These are phyloP conservation scores for Hypomecis atomaria DNA, from an alignment of 2,888 invertebrate genomes.

Conservation along the genomic window DNA sequence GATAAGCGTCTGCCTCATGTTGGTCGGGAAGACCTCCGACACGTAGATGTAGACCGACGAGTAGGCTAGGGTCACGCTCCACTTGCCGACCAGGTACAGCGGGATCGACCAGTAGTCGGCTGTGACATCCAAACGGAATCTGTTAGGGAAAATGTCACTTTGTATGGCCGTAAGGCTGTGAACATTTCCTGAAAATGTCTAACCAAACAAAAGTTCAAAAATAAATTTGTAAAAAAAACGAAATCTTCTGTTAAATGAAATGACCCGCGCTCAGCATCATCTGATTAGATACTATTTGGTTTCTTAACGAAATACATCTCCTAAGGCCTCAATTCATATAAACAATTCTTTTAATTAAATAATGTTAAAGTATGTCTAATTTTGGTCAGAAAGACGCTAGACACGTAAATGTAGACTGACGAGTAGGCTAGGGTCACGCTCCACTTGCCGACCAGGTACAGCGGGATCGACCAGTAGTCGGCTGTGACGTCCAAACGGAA, in stretches of 20 bases:
- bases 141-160: constrained; percentile 38
- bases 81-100: constrained; percentile 87
- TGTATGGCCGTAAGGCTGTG: constrained; percentile 33
- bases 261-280: too few species aligned
- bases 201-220: not conserved
- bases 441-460: constrained; percentile 88
- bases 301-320: too few species aligned
- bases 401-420: constrained; percentile 87
- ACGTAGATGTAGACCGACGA: constrained; percentile 88
- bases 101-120: constrained; percentile 82
- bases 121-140: constrained; percentile 52
- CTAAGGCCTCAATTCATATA: too few species aligned
- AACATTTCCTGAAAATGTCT: constrained; percentile 19
- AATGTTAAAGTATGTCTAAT: constrained; percentile 88
- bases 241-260: not conserved
- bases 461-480: constrained; percentile 81
- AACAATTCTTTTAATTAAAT: too few species aligned
- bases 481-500: constrained; percentile 59
- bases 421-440: constrained; percentile 88
- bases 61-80: constrained; percentile 87
- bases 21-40: constrained; percentile 88
- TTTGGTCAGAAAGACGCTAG: constrained; percentile 88
- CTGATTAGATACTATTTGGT: too few species aligned
- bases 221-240: not conserved
- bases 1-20: constrained; percentile 87